Conservation (phyloP, 53 echinoderm and acorn worm genomes). For the Paracentrotus lividus region DNA sequence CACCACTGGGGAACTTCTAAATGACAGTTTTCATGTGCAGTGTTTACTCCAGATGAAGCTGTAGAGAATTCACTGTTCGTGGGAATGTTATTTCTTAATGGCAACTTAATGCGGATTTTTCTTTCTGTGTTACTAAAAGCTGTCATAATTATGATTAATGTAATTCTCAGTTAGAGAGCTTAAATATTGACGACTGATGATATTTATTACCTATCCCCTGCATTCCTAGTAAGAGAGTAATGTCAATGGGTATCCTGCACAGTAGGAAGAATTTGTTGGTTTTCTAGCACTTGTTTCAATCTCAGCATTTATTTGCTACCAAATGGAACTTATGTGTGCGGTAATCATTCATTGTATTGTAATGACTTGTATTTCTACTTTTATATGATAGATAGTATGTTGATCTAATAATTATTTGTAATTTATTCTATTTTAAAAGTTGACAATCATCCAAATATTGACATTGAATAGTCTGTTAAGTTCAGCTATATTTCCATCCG, state of each 20-base stretch:
- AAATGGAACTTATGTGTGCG: background rate
- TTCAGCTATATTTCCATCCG: too few species aligned
- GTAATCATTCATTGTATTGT: too few species aligned
- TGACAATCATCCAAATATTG: too few species aligned
- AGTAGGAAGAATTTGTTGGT: background rate
- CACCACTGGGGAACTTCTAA: background rate
- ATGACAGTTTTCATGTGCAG: background rate
- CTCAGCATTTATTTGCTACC: too few species aligned
- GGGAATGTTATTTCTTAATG: background rate
- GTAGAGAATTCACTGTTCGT: background rate
- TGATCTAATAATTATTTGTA: too few species aligned
- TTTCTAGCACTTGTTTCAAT: too few species aligned
- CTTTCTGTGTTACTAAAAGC: background rate
- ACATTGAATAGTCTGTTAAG: too few species aligned
- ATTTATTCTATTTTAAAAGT: too few species aligned
- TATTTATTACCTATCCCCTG: background rate
- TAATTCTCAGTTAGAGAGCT: background rate
- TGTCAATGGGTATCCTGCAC: background rate
- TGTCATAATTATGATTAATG: constrained; percentile 24
- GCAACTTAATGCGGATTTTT: too few species aligned
- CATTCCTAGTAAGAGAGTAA: background rate
- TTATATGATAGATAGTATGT: too few species aligned
- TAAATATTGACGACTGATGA: background rate
- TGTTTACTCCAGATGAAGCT: background rate
- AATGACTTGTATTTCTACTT: too few species aligned